A percentile compares a stretch with the other conserved stretches of the same genome.
phyloP scores from a whole-genome alignment of 1,140 invertebrate species.

The Aleiodes sp. region DNA sequence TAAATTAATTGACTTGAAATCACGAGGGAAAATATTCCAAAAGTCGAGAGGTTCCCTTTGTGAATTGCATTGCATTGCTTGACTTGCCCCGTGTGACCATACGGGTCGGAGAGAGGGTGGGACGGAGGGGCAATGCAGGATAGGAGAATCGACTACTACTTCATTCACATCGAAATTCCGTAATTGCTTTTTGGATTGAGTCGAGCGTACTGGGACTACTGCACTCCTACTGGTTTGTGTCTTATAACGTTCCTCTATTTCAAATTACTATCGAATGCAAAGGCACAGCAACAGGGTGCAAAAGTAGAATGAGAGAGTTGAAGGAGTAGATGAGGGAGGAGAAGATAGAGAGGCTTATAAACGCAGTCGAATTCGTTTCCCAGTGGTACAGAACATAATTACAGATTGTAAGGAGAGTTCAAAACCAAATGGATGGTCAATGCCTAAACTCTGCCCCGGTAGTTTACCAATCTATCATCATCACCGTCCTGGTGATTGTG shows the following conservation, averaged over 20 bases:
- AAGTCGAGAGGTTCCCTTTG: conserved; percentile 43
- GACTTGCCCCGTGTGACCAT: conserved; percentile 5
- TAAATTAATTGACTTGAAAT: not conserved
- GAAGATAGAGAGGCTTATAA: not conserved
- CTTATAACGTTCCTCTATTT: conserved; percentile 17
- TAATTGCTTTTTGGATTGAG: conserved; percentile 56
- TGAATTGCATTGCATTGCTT: conserved; percentile 37
- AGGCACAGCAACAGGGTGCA: too few species aligned
- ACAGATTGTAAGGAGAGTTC: conserved; percentile 45
- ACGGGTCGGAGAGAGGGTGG: not conserved
- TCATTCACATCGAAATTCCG: conserved; percentile 47
- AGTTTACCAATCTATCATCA: conserved; percentile 52
- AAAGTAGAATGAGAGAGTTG: too few species aligned
- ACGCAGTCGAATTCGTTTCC: conserved; percentile 8
- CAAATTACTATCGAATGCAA: not conserved
- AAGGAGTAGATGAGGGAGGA: not conserved
- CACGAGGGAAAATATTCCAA: not conserved
- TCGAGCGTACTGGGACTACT: conserved; percentile 43
- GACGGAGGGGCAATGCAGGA: not conserved
- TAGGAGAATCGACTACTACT: not conserved
- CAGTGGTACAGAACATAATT: conserved; percentile 46
- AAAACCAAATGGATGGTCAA: conserved; percentile 49
- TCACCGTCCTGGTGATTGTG: conserved; percentile 46
- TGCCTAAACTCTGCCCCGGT: conserved; percentile 40
- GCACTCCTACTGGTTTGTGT: conserved; percentile 35